Evolutionary conservation across 1,140 invertebrate genomes (phyloP), one percentile per base, ranked within the genome.

Genomic region (Heliconius congener): DNA sequence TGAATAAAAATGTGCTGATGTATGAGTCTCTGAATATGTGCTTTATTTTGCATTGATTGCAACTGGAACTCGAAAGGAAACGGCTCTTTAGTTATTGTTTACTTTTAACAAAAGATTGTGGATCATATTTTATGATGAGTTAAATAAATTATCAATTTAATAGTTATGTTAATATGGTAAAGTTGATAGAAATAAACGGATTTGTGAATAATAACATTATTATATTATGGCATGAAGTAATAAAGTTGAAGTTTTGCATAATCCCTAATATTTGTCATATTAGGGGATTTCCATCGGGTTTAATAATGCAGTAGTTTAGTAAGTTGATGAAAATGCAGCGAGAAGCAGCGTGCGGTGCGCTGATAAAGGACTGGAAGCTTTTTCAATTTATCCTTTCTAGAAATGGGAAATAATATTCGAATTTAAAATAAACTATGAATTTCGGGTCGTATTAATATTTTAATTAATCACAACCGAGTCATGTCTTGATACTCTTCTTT

Each of bases 331-430:
- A 87, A 90, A 86, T 90, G 86, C 83, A 85, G 81, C 81, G 78
- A 87, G 82, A 80, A 82, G 88, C 84, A 83, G 88, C 85, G 86
- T 90, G 89, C 79, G 85, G 77, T 79, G 73, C 27, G 70, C 86
- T 88, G 89, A 91, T 91, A 91, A 90, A 86, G 85, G 88, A 83
- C 86, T 88, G 83, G 83, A 81, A 82, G 86, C 82, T 87, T 90
- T 88, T 90, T 87, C 84, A 87, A 87, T 88, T 84, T 82, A 75
- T 82, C 71, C 76, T 76, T 39, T 55, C 34, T 30, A n/a, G 27
- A 77, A 77, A 72, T 72, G 72, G 39, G 19, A 52, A 71, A 34
- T 72, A 39, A 52, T 55, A 77, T 77, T 46, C 16, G 37, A 74
- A 34, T 60, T 71, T 30, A 79, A 79, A 79, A 50, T 50, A 72